Conservation (phyloP, 2,797 vertebrate genomes). For the Phataginus tricuspis region DNA sequence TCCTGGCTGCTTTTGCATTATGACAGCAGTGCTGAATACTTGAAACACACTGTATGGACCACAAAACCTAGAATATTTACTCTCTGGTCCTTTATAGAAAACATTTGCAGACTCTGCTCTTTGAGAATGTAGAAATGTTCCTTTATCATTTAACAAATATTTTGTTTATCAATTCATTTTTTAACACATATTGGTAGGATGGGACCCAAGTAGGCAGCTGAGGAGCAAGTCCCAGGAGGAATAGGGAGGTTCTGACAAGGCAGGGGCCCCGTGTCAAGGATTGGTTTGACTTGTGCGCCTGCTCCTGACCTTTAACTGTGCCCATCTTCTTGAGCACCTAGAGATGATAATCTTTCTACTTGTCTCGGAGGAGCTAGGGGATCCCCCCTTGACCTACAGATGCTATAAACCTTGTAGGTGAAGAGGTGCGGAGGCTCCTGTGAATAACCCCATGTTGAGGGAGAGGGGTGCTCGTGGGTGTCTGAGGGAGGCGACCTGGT, state of each 20-base stretch:
- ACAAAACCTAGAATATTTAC: neutral
- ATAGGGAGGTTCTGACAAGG: neutral
- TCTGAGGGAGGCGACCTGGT: neutral
- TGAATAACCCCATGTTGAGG: neutral
- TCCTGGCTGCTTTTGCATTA: neutral
- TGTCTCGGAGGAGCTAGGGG: neutral
- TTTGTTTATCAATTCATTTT: neutral
- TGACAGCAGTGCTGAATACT: neutral
- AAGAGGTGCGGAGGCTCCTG: neutral
- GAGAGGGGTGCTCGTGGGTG: accelerated
- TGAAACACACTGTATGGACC: neutral
- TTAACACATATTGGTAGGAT: neutral
- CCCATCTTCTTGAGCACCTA: neutral
- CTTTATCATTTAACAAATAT: neutral
- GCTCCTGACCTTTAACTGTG: neutral
- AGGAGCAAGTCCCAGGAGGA: neutral
- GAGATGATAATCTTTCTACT: neutral
- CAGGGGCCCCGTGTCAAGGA: neutral
- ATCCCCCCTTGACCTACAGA: neutral
- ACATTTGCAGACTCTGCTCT: neutral
- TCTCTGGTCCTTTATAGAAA: neutral
- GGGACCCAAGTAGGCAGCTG: neutral
- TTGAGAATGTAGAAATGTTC: neutral
- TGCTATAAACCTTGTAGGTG: neutral
- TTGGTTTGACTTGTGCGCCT: neutral